Base-by-base conservation (phyloP, 2,113 vertebrate genomes). In the Carassius carassius region DNA sequence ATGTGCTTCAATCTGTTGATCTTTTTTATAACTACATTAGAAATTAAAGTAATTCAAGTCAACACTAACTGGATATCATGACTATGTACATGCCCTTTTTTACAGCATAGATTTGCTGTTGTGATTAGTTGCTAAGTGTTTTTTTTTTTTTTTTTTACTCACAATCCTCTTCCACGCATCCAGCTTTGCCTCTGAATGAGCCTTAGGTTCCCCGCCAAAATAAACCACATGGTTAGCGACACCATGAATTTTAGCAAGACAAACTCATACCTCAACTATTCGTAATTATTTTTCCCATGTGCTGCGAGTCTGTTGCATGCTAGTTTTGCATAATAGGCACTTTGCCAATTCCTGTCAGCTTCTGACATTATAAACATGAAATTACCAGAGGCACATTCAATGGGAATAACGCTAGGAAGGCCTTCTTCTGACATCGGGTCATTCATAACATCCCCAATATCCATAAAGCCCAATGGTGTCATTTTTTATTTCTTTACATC, bases 271-370 rank as follows among this genome's bases (percentile, higher is more conserved):
- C 79, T 91, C 14, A 96, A 21, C 86, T 97, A 79, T 88, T 95
- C 80, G 63, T 94, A 96, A 13, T 92, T 94, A 21, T 93, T 87
- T 88, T 95, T 98, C 56, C 96, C 94, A 0, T 94, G 92, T 58
- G 89, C 90, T 88, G 91, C 91, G 86, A 98, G 91, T 7, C 85
- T 90, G 9, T 92, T 93, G 23, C 94, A 93, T 0, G 94, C 95
- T 78, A 90, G 91, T 14, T 90, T 72, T 7, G 95, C 95, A 82
- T 89, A 96, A 9, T 95, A 84, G 16, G 89, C 90, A 3, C 97
- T 98, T 81, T 93, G 96, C 96, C 96, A 98, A 92, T 98, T 97
- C 87, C 6, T 92, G 89, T 98, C 98, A 6, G 97, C 97, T 91
- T 95, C 93, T 11, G 96, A 95, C 14, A 92, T 95, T 0, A 96